phyloP scores from a whole-genome alignment of 2,888 invertebrate genomes.

The Himalopsyche anomala region DNA sequence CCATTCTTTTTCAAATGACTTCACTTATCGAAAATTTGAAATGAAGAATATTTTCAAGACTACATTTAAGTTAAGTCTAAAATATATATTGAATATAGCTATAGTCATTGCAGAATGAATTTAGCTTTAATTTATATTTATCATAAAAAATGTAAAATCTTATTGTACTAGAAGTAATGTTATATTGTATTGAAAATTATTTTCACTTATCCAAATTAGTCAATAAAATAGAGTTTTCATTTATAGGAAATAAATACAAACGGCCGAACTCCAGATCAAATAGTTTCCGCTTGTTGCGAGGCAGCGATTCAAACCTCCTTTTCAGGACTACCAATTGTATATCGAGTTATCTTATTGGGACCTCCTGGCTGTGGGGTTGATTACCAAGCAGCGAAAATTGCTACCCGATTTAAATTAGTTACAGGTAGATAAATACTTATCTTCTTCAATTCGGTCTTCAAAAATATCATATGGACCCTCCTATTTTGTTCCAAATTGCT shows the following conservation, averaged over 20 bases:
- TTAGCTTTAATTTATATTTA: too few relatives aligned
- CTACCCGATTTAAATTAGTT: background rate
- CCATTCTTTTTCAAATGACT: background rate
- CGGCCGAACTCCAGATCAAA: background rate
- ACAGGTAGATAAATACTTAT: background rate
- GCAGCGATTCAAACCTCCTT: background rate
- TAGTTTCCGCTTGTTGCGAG: background rate
- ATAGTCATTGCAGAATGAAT: too few relatives aligned
- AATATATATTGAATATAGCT: too few relatives aligned
- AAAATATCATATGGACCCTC: too few relatives aligned
- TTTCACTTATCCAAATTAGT: background rate
- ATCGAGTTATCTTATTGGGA: background rate
- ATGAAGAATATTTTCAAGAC: background rate
- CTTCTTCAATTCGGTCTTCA: too few relatives aligned
- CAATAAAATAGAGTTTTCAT: background rate
- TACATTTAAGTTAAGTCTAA: background rate
- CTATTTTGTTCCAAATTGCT: too few relatives aligned
- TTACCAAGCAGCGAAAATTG: background rate
- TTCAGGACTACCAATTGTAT: constrained; percentile 4
- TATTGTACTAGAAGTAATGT: too few relatives aligned
- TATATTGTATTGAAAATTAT: too few relatives aligned
- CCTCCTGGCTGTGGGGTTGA: constrained; percentile 4
- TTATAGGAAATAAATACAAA: background rate
- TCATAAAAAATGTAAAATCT: too few relatives aligned
- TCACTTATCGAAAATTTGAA: background rate